phyloP scores from a whole-genome alignment of 2,888 invertebrate genomes.

The Podabrus alpinus region DNA sequence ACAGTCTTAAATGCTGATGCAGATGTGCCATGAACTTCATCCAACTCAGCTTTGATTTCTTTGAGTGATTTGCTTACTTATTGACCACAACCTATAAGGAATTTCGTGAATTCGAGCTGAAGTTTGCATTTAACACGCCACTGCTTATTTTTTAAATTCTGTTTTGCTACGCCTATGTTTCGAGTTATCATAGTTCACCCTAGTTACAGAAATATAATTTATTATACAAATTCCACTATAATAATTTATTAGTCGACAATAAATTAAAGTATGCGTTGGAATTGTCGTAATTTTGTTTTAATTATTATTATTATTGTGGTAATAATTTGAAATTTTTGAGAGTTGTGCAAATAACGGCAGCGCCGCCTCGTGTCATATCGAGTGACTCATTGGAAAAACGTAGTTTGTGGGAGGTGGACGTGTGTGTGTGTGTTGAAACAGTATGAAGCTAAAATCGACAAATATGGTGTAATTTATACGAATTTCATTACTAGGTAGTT shows the following conservation, averaged over 20 bases:
- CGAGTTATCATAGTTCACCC: not conserved
- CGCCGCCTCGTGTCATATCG: conserved; percentile 34
- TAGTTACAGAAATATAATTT: not conserved
- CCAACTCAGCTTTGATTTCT: too few relatives aligned
- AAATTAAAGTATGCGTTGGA: not conserved
- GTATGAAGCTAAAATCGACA: conserved; percentile 50
- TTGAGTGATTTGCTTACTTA: too few relatives aligned
- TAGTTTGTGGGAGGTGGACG: conserved; percentile 50
- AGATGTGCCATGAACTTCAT: too few relatives aligned
- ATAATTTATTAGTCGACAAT: not conserved
- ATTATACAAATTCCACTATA: not conserved
- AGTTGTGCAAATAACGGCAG: conserved; percentile 18
- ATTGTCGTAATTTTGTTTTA: not conserved
- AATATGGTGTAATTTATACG: conserved; percentile 48
- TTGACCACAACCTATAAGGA: too few relatives aligned
- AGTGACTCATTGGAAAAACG: conserved; percentile 42
- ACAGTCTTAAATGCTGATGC: too few relatives aligned
- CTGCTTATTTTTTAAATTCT: not conserved
- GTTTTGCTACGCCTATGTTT: not conserved
- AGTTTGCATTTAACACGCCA: too few relatives aligned
- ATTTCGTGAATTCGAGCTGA: too few relatives aligned
- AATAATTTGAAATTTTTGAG: not conserved
- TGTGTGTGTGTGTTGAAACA: conserved; percentile 43
- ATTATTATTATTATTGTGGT: not conserved
- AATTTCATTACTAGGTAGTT: conserved; percentile 40